Base-by-base conservation (phyloP, 2,888 invertebrate species). In the Heliothis peltigera region DNA sequence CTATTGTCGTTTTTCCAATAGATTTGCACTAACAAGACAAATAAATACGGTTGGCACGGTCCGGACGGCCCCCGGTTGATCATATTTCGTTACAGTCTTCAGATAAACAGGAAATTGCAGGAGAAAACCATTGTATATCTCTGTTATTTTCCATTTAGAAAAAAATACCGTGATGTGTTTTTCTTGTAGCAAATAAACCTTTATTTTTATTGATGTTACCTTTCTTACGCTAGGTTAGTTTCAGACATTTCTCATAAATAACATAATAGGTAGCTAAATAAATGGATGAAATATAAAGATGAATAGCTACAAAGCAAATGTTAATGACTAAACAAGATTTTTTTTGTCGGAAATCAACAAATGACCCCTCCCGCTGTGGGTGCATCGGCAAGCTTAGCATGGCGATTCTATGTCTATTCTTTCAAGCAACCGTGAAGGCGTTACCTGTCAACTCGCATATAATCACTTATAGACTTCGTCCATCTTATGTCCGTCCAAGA, bases 11-110 rank as follows among this genome's bases (percentile, higher is more conserved):
- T 88, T 88, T 91, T 91, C 90, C 90, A 85, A 89, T 89, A 90
- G 88, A 89, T 90, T 90, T 91, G 84, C 84, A 85, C 86, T 89
- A 90, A 90, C 89, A 89, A 89, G 90, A 88, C 88, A 91, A 91
- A 91, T 88, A 90, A 87, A 88, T 84, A 85, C 84, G 82, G 78
- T 81, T 82, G 83, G 81, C 79, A 71, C 68, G 78, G 78, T 58
- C 69, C 81, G 70, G 61, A 59, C 79, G 63, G 65, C 76, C 75
- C 78, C 76, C 70, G 63, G 77, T 81, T 84, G 88, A 89, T 90
- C 90, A 89, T 90, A 89, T 91, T 91, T 91, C 85, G 84, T 83
- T 77, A 67, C 71, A 75, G 80, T 77, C 71, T 73, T 77, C 71
- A 79, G 82, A 84, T 82, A 87, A 88, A 91, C 86, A 87, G 86